These are phyloP conservation scores for Agrochola litura DNA, from an alignment of 2,888 invertebrate species.

Conservation along the genomic window DNA sequence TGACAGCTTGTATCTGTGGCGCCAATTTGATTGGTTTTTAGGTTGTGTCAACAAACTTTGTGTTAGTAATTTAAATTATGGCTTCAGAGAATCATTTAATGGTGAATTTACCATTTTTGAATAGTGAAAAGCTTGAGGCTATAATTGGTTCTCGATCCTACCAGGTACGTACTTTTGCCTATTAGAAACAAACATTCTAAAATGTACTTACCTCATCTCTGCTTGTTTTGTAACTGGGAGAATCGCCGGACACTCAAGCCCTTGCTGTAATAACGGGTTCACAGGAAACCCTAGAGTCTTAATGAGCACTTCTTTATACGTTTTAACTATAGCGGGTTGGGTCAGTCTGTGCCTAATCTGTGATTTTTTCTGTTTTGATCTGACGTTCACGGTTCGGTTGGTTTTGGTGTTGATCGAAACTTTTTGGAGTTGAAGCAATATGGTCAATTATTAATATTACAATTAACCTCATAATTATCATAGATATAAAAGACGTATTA, in stretches of 20 bases:
- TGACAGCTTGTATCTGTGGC: neutral
- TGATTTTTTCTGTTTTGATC: conserved; percentile 9
- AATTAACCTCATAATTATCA: too few species aligned
- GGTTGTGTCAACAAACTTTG: neutral
- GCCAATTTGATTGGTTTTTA: neutral
- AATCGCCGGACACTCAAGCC: conserved; percentile 10
- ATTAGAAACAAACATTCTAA: neutral
- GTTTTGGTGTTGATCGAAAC: neutral
- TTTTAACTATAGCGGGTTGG: conserved; percentile 20
- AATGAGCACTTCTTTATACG: conserved; percentile 78
- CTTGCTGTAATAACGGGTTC: conserved; percentile 77
- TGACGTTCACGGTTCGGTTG: neutral
- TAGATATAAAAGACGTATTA: neutral
- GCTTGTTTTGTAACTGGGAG: conserved; percentile 5
- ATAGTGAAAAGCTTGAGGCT: neutral
- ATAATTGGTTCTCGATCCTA: neutral
- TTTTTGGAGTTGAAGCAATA: neutral
- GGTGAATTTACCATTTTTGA: neutral
- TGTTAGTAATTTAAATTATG: neutral
- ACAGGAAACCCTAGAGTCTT: conserved; percentile 79
- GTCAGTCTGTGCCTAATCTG: conserved; percentile 4
- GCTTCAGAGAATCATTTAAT: neutral
- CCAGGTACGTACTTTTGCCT: neutral
- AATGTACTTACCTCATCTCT: neutral
- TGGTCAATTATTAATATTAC: neutral